phyloP scores from a whole-genome alignment of 2,888 invertebrate genomes.

The Junonia oenone region DNA sequence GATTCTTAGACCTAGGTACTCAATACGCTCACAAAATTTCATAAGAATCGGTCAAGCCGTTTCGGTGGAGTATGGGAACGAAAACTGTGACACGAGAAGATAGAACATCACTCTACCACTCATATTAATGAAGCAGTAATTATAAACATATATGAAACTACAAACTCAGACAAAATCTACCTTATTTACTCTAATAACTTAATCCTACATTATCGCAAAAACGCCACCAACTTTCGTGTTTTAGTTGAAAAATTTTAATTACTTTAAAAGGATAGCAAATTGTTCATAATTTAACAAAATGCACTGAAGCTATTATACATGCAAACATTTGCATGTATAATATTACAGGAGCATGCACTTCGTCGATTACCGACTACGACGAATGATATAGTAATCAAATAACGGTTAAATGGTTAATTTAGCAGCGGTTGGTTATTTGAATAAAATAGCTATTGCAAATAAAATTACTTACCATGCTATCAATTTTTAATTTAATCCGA shows the following conservation, averaged over 20 bases:
- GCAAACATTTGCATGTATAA: constrained; percentile 10
- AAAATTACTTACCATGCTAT: background rate
- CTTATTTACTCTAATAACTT: no score
- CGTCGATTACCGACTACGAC: constrained; percentile 12
- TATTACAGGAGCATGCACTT: constrained; percentile 14
- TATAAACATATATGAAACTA: no score
- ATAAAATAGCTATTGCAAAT: constrained; percentile 15
- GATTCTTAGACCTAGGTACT: no score
- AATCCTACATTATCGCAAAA: no score
- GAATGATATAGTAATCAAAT: constrained; percentile 9
- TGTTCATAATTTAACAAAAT: background rate
- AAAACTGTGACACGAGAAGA: no score
- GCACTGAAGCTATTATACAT: constrained; percentile 8
- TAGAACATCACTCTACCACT: no score
- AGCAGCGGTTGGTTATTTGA: constrained; percentile 6
- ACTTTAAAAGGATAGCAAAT: background rate
- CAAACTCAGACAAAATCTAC: no score
- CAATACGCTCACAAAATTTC: no score
- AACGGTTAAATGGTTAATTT: constrained; percentile 6
- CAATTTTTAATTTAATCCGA: background rate
- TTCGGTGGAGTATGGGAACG: no score
- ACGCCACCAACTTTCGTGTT: background rate
- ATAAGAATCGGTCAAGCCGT: no score
- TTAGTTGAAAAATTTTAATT: background rate
- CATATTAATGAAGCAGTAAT: no score